These are phyloP conservation scores for Hydractinia symbiolongicarpus DNA, from an alignment of 30 jellyfish, hydroid and myxozoan genomes.

Conservation along the genomic window DNA sequence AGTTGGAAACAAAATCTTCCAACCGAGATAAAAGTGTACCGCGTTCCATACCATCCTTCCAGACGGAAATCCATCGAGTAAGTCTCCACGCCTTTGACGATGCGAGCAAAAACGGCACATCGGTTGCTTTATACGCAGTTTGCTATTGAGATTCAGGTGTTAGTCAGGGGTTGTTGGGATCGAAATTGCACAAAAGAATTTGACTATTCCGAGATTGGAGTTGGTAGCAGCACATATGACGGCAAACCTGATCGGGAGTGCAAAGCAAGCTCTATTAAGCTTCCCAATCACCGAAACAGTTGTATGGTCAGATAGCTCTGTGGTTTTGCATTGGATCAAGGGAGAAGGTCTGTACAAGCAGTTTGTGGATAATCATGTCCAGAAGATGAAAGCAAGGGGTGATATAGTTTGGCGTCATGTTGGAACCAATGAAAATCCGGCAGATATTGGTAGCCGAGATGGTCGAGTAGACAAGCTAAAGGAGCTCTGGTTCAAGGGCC, in stretches of 20 bases:
- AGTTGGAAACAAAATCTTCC: too few species aligned
- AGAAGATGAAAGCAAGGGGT: constrained; percentile 22
- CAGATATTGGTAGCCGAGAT: constrained; percentile 54
- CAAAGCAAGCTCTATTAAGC: constrained; percentile 12
- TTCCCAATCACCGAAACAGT: background rate
- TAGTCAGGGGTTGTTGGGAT: too few species aligned
- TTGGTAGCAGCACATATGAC: constrained; percentile 53
- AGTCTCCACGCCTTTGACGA: constrained; percentile 44
- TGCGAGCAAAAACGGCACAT: constrained; percentile 31
- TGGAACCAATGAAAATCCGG: constrained; percentile 33
- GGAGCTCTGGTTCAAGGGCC: constrained; percentile 41
- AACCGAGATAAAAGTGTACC: background rate
- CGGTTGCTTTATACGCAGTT: constrained; percentile 30
- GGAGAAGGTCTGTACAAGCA: constrained; percentile 35
- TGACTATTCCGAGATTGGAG: constrained; percentile 49
- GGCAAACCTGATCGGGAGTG: constrained; percentile 33
- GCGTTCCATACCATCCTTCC: constrained; percentile 12
- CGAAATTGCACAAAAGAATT: too few species aligned
- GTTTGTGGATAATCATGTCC: constrained; percentile 46
- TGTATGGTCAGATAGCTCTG: constrained; percentile 36
- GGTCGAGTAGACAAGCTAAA: constrained; percentile 7
- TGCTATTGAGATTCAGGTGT: too few species aligned
- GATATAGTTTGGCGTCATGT: constrained; percentile 43
- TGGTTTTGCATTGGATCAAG: background rate
- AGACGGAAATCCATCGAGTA: constrained; percentile 6